Percentiles rank a stretch among this genome's conserved stretches.
Evolutionary conservation across 2,888 invertebrate genomes (phyloP).

Genomic region (Lasioglossum leucozonium): DNA sequence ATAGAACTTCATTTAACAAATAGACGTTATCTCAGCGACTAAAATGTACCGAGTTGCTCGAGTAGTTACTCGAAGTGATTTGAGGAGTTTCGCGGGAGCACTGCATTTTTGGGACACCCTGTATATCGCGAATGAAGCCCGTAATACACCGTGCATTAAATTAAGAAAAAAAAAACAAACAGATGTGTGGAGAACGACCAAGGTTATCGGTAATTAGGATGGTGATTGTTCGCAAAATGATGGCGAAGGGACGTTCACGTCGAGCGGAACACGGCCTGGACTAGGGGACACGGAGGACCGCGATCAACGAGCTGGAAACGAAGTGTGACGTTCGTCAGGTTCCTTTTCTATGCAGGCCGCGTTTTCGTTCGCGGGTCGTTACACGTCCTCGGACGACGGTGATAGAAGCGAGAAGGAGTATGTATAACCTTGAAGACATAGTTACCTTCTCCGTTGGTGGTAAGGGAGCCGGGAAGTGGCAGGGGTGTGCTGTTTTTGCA

Average conservation of each 20-base stretch:
- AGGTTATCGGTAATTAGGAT: too few relatives aligned
- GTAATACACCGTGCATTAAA: too few relatives aligned
- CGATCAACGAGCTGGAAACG: slow-evolving; percentile 38
- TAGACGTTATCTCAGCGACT: not conserved
- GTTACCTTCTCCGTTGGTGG: slow-evolving; percentile 94
- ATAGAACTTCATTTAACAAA: not conserved
- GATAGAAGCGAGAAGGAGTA: slow-evolving; percentile 46
- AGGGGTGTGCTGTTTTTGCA: slow-evolving; percentile 87
- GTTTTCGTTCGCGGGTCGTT: slow-evolving; percentile 46
- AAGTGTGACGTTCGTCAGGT: slow-evolving; percentile 29
- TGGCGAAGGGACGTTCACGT: not conserved
- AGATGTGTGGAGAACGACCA: too few relatives aligned
- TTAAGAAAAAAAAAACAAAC: too few relatives aligned
- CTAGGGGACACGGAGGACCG: slow-evolving; percentile 10
- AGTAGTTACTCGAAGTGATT: too few relatives aligned
- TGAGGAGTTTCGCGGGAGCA: too few relatives aligned
- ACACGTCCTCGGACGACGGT: slow-evolving; percentile 32
- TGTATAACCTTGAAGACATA: slow-evolving; percentile 77
- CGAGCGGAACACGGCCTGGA: not conserved
- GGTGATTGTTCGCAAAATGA: not conserved
- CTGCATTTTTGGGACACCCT: too few relatives aligned
- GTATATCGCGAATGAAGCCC: too few relatives aligned
- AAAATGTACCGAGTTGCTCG: not conserved
- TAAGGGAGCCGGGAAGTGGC: slow-evolving; percentile 90
- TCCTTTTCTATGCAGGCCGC: slow-evolving; percentile 41